A percentile compares a stretch with the other conserved stretches of the same genome.
Evolutionary conservation across 2,888 invertebrate species (phyloP).

Genomic region (Coleophora flavipennella): DNA sequence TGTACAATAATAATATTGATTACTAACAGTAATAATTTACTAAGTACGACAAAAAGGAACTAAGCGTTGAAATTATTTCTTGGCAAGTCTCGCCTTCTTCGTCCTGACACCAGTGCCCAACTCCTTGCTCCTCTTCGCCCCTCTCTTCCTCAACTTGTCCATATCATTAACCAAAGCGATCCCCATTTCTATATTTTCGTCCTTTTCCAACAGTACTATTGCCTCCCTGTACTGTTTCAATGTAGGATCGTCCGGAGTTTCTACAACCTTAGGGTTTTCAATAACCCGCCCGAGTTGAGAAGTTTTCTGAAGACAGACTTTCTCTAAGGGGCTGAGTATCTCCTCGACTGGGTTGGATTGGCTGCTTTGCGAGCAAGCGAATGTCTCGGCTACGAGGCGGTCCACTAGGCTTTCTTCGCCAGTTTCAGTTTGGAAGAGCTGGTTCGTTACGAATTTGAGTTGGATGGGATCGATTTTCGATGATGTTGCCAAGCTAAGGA

Average conservation of each 20-base stretch:
- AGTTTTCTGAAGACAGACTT: conserved; percentile 29
- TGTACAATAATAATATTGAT: too few species aligned
- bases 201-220: conserved; percentile 20
- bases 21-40: too few species aligned
- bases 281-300: conserved; percentile 27
- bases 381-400: conserved; percentile 33
- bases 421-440: conserved; percentile 25
- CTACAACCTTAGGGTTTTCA: conserved; percentile 13
- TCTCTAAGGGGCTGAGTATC: conserved; percentile 35
- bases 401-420: conserved; percentile 27
- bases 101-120: conserved; percentile 22
- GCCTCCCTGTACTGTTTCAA: conserved; percentile 40
- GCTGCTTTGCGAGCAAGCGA: conserved; percentile 26
- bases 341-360: conserved; percentile 36
- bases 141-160: conserved; percentile 22
- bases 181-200: conserved; percentile 25
- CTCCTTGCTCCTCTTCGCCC: conserved; percentile 28
- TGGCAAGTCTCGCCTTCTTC: conserved; percentile 20
- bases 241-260: conserved; percentile 20
- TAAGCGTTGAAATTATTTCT: conserved; percentile 3
- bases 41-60: too few species aligned
- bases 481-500: conserved; percentile 23
- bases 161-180: conserved; percentile 30
- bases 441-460: conserved; percentile 23
- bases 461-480: conserved; percentile 25